Evolutionary conservation across 2,113 vertebrate species (phyloP).

Genomic region (Anseranas semipalmata): DNA sequence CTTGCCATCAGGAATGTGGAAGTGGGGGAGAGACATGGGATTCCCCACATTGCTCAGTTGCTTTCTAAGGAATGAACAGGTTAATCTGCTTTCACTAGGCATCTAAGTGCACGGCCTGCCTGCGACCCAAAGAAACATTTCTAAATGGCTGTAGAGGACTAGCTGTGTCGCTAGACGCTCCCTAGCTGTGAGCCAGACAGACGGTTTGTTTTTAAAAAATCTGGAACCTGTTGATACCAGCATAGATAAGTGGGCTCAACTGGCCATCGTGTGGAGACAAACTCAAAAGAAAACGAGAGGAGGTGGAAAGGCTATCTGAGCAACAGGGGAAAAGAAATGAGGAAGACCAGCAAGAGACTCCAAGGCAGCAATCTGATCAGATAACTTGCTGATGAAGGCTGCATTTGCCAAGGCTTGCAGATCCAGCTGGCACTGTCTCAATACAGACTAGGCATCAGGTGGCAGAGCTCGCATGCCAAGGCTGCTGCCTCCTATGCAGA

Average conservation of each 20-base stretch:
- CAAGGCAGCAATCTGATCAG: not conserved
- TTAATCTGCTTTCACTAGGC: not conserved
- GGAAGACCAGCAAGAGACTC: not conserved
- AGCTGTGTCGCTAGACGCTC: not conserved
- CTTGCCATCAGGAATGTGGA: not conserved
- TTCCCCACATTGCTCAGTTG: not conserved
- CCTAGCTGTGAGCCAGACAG: not conserved
- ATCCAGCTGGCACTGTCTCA: slow-evolving; percentile 17
- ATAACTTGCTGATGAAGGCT: not conserved
- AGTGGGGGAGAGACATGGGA: not conserved
- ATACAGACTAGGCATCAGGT: not conserved
- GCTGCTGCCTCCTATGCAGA: not conserved
- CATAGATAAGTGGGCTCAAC: not conserved
- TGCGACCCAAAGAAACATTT: not conserved
- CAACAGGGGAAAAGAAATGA: not conserved
- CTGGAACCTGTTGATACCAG: not conserved
- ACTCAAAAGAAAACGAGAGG: not conserved
- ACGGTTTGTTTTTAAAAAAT: not conserved
- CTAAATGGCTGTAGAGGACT: not conserved
- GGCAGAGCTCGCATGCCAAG: slow-evolving; percentile 9
- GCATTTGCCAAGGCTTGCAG: not conserved
- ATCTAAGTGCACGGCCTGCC: not conserved
- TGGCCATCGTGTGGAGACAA: not conserved
- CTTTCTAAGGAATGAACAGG: not conserved
- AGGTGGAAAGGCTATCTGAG: not conserved